These are phyloP conservation scores for Chiloscyllium punctatum DNA, from an alignment of 2,797 vertebrate genomes.

Conservation along the genomic window DNA sequence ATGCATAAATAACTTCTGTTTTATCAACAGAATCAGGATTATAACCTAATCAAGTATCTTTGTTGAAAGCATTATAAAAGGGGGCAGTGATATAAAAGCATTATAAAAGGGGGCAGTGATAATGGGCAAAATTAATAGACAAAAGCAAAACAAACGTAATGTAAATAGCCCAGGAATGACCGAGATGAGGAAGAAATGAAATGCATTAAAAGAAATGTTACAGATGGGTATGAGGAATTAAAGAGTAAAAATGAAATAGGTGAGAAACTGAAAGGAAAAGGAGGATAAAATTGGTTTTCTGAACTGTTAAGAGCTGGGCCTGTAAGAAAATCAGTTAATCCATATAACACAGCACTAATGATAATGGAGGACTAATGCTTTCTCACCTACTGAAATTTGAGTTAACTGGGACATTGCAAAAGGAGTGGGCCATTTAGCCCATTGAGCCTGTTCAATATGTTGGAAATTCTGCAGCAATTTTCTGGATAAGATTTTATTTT, in stretches of 20 bases:
- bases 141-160: neutral
- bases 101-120: neutral
- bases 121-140: neutral
- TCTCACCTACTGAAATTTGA: neutral
- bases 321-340: neutral
- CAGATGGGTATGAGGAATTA: neutral
- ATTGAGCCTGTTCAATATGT: neutral
- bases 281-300: neutral
- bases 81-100: neutral
- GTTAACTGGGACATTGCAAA: neutral
- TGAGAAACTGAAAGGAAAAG: neutral
- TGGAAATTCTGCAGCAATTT: neutral
- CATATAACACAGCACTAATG: neutral
- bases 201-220: neutral
- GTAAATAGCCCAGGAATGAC: neutral
- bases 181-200: neutral
- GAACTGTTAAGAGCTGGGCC: neutral
- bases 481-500: neutral
- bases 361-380: neutral
- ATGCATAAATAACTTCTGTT: neutral
- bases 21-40: neutral
- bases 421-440: neutral
- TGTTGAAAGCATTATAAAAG: neutral
- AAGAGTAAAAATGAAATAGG: neutral
- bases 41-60: too few species aligned